Percentiles rank a stretch among this genome's conserved stretches.
Conservation (phyloP, 2,113 vertebrate genomes). For the Psilopogon haemacephalus region DNA sequence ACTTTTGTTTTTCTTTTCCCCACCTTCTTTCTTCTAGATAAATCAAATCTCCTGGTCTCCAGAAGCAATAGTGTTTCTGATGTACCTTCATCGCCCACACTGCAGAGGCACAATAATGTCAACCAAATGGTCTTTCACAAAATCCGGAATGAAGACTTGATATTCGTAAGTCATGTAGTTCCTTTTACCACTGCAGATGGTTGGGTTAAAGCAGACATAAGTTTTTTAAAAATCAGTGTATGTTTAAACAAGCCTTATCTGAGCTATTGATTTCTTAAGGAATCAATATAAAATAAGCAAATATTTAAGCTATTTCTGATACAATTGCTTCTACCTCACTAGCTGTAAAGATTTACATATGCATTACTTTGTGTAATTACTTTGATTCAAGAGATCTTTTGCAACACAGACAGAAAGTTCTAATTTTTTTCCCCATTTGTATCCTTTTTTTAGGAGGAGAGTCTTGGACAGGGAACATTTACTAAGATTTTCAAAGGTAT, state of each 20-base stretch:
- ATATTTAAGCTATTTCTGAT: not conserved
- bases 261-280: not conserved
- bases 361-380: not conserved
- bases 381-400: not conserved
- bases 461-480: slow-evolving; percentile 94
- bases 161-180: slow-evolving; percentile 80
- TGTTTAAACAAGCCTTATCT: not conserved
- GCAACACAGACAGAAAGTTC: not conserved
- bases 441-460: slow-evolving; percentile 81
- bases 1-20: not conserved
- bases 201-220: not conserved
- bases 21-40: slow-evolving; percentile 76
- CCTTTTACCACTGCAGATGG: not conserved
- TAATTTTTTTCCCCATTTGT: not conserved
- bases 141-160: slow-evolving; percentile 92
- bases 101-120: slow-evolving; percentile 89
- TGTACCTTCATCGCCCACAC: slow-evolving; percentile 78
- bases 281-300: not conserved
- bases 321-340: not conserved
- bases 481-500: slow-evolving; percentile 94
- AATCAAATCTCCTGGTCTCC: slow-evolving; percentile 93
- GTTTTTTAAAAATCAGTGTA: not conserved
- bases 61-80: slow-evolving; percentile 86
- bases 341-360: not conserved
- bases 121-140: slow-evolving; percentile 99